Conservation (phyloP, 2,888 invertebrate species). For the Lepidochitona cinerea region DNA sequence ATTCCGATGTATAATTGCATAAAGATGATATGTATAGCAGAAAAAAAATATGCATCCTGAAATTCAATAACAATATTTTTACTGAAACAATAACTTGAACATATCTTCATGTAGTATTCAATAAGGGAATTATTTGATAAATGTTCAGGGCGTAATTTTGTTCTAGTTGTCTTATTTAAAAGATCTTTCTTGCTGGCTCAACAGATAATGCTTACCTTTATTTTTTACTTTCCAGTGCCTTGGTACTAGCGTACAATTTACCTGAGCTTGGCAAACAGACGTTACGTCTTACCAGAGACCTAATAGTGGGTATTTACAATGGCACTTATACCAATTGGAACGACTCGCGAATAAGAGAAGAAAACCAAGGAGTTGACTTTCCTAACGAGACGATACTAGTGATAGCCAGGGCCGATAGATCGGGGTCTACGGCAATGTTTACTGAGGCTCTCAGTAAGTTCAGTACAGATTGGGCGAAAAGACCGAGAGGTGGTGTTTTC, state of each 20-base stretch:
- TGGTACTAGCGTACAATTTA: constrained; percentile 57
- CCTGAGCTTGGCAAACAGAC: constrained; percentile 31
- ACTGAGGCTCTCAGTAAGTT: constrained; percentile 53
- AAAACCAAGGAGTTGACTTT: constrained; percentile 43
- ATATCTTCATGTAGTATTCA: too few species aligned
- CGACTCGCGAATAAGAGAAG: constrained; percentile 35
- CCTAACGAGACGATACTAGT: constrained; percentile 47
- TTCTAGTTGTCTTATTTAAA: too few species aligned
- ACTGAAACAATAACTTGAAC: too few species aligned
- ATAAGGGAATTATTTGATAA: too few species aligned
- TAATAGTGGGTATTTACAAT: constrained; percentile 62
- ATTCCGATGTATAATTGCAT: too few species aligned
- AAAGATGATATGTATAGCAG: too few species aligned
- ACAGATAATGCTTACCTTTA: too few species aligned
- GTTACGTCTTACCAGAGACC: constrained; percentile 42
- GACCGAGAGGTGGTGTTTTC: background rate
- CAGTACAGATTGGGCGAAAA: constrained; percentile 43
- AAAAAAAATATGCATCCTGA: too few species aligned
- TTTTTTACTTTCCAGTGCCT: constrained; percentile 48
- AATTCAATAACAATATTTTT: too few species aligned
- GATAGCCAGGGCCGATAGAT: constrained; percentile 58
- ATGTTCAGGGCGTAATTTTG: too few species aligned
- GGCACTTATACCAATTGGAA: constrained; percentile 59
- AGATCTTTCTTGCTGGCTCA: too few species aligned
- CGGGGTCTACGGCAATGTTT: constrained; percentile 63